phyloP scores from a whole-genome alignment of 2,797 vertebrate genomes.

The Capromys pilorides region DNA sequence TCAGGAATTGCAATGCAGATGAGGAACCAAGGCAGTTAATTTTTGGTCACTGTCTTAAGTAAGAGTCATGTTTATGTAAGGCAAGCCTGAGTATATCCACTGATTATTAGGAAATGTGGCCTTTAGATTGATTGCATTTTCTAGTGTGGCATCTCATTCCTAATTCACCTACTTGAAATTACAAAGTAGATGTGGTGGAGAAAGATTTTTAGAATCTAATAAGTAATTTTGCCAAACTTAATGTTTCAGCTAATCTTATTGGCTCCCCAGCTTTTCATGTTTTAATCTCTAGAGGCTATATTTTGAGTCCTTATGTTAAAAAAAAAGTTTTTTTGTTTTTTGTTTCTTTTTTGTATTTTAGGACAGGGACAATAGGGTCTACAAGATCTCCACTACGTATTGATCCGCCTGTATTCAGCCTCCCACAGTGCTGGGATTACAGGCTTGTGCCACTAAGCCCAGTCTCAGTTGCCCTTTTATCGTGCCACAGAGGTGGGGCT shows the following conservation, averaged over 20 bases:
- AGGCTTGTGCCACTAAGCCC: no score
- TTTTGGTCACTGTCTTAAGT: neutral
- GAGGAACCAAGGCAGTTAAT: neutral
- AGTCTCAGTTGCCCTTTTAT: no score
- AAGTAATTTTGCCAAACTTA: slow-evolving; percentile 13
- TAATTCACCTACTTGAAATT: slow-evolving; percentile 17
- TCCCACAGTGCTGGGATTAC: no score
- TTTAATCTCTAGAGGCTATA: neutral
- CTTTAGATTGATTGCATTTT: neutral
- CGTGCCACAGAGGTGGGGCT: no score
- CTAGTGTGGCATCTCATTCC: neutral
- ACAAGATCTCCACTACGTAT: no score
- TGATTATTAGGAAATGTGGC: neutral
- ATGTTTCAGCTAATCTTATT: neutral
- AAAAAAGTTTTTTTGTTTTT: neutral
- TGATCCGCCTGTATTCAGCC: no score
- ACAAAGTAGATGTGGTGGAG: neutral
- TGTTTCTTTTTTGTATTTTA: no score
- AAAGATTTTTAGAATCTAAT: neutral
- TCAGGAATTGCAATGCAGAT: neutral
- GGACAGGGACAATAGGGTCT: no score
- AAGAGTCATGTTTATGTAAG: neutral
- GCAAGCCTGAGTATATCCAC: neutral
- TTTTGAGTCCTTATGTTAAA: slow-evolving; percentile 46
- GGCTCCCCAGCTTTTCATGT: neutral